Evolutionary conservation across 2,113 vertebrate genomes (phyloP), one percentile per base, ranked within the genome.

Genomic region (Antigone vipio): DNA sequence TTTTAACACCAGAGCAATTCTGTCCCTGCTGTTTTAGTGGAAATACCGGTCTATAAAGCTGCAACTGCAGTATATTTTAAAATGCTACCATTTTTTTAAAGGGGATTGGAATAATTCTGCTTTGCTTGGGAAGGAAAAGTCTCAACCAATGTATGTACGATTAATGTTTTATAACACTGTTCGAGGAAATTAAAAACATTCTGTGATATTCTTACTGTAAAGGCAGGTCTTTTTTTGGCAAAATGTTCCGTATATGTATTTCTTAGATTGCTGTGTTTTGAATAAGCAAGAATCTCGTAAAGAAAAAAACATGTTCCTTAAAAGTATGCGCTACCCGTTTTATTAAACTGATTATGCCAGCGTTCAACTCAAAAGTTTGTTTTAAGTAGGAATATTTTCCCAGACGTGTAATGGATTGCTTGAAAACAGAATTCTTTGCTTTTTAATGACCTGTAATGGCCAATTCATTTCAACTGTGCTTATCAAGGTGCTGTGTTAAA

Each of bases 121-220:
- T 97, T 97, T 97, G 88, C 97, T 95, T 85, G 88, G 92, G 97
- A 97, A 98, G 97, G 95, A 96, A 97, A 95, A 91, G 42, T 91
- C 84, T 89, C 85, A 32, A 80, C 85, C 81, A 58, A 84, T 73
- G 85, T 85, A 89, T 11, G 86, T 75, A 79, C 95, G 97, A 96
- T 97, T 87, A 94, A 94, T 55, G 89, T 96, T 97, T 97, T 96
- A 96, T 97, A 98, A 98, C 81, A 81, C 84, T 97, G 95, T 96
- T 97, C 94, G 92, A 97, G 97, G 97, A 97, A 97, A 98, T 96
- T 94, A 97, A 98, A 95, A 98, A 97, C 97, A 97, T 94, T 97
- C 96, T 92, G 73, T 80, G 97, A 96, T 95, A 95, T 93, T 97
- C 97, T 96, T 92, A 49, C 74, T 55, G 93, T 38, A 84, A 89